phyloP scores from a whole-genome alignment of 2,797 vertebrate species.

The Amphiprion clarkii region DNA sequence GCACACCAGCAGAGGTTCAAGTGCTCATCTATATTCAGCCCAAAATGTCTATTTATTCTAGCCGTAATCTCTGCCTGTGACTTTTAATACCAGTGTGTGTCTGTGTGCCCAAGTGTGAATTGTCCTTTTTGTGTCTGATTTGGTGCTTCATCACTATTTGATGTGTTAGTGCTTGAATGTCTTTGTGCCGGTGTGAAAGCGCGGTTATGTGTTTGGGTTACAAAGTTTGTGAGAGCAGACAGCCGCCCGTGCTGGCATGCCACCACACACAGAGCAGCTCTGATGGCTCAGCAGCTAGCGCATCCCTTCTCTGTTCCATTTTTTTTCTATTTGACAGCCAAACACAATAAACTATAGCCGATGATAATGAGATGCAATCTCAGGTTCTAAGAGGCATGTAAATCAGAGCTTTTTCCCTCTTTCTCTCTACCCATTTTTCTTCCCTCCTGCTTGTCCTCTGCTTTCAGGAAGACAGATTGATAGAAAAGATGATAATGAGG shows the following conservation, averaged over 20 bases:
- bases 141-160: conserved; percentile 35
- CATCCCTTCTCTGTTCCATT: conserved; percentile 55
- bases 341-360: conserved; percentile 78
- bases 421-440: conserved; percentile 18
- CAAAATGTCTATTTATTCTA: conserved; percentile 55
- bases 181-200: conserved; percentile 29
- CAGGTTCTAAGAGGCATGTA: conserved; percentile 73
- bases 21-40: conserved; percentile 62
- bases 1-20: conserved; percentile 22
- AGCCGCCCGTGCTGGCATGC: conserved; percentile 38
- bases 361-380: conserved; percentile 78
- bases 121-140: conserved; percentile 55
- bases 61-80: conserved; percentile 43
- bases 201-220: conserved; percentile 66
- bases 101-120: conserved; percentile 38
- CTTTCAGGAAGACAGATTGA: conserved; percentile 56
- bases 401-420: conserved; percentile 65
- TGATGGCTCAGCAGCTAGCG: conserved; percentile 73
- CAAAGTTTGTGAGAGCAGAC: conserved; percentile 50
- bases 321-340: conserved; percentile 67
- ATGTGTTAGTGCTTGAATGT: conserved; percentile 36
- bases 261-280: conserved; percentile 52
- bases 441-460: conserved; percentile 29
- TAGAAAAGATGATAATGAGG: conserved; percentile 72
- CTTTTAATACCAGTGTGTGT: conserved; percentile 44